Conservation (phyloP, 2,888 invertebrate genomes). For the Lasius platythorax region DNA sequence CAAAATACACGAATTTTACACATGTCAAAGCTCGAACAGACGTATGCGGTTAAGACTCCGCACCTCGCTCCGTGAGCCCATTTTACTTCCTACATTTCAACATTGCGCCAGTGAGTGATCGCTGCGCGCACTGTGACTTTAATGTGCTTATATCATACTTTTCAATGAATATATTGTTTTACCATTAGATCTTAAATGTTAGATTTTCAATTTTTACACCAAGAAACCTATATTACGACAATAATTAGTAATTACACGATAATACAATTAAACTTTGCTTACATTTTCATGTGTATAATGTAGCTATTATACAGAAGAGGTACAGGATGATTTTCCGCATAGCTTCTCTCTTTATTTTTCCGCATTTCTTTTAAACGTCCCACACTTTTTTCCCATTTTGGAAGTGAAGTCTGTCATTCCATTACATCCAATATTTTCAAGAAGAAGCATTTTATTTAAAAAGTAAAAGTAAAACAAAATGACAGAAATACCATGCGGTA, state of each 20-base stretch:
- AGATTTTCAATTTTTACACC: slow-evolving; percentile 84
- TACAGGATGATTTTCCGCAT: slow-evolving; percentile 79
- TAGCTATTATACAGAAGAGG: slow-evolving; percentile 84
- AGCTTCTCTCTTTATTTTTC: slow-evolving; percentile 60
- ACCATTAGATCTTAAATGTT: slow-evolving; percentile 82
- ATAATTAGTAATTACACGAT: slow-evolving; percentile 85
- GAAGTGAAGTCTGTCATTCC: slow-evolving; percentile 54
- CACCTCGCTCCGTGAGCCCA: slow-evolving; percentile 73
- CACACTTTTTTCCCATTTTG: slow-evolving; percentile 33
- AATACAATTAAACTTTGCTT: slow-evolving; percentile 82
- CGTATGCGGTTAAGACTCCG: slow-evolving; percentile 57
- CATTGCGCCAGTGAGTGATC: slow-evolving; percentile 61
- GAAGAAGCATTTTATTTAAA: slow-evolving; percentile 38
- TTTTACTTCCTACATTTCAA: slow-evolving; percentile 69
- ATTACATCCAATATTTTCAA: slow-evolving; percentile 58
- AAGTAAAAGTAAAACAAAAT: slow-evolving; percentile 22
- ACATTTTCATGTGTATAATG: slow-evolving; percentile 81
- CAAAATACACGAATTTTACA: slow-evolving; percentile 78
- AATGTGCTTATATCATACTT: slow-evolving; percentile 73
- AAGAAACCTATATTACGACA: slow-evolving; percentile 84
- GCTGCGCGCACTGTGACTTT: slow-evolving; percentile 69
- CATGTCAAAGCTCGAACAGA: slow-evolving; percentile 65
- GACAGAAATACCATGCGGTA: slow-evolving; percentile 62
- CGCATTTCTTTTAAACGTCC: slow-evolving; percentile 55
- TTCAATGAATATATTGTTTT: slow-evolving; percentile 78